Base-by-base conservation (phyloP, 2,888 invertebrate species). In the Dorcus hopei region DNA sequence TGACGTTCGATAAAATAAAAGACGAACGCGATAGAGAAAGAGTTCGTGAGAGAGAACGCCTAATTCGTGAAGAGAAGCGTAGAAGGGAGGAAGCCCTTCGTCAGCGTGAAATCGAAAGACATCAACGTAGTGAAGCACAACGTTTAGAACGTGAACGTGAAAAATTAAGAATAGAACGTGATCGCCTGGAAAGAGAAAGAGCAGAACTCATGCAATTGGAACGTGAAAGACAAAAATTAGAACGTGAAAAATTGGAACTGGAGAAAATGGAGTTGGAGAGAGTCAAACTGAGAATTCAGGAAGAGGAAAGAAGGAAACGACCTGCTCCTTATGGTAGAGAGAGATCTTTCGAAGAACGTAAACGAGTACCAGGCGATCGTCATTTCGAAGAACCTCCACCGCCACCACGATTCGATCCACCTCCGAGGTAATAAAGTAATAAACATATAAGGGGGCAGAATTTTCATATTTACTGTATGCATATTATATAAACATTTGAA, bases 131-230 rank as follows among this genome's bases (percentile, higher is more conserved):
- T 73, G 95, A 96, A 79, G 91, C 93, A 40, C 85, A 88, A 47
- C 87, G 92, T 52, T 82, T 95, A 52, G 90, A 89, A 60, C 83
- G 91, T 51, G 93, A 94, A 75, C 82, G 92, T 26, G 90, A 92
- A 70, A 90, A 91, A 71, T 79, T 94, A 62, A 84, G 90, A 48
- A 80, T 91, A 9, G 96, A 96, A 78, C 85, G 93, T 19, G 94
- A 94, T 70, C 87, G 89, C 67, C 87, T 95, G 54, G 96, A 96
- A 74, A 85, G 91, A 3, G 94, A 95, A 74, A 92, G 92, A 77
- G 89, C 90, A 11, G 94, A 95, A 73, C 77, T 95, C 23, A 80
- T 95, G 65, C 86, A 91, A 52, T 76, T 94, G 64, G 93, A 95
- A 75, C 84, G 93, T 11, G 95, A 95, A 74, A 84, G 93, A 50